phyloP scores from a whole-genome alignment of 2,113 vertebrate genomes.

The Psophia crepitans region DNA sequence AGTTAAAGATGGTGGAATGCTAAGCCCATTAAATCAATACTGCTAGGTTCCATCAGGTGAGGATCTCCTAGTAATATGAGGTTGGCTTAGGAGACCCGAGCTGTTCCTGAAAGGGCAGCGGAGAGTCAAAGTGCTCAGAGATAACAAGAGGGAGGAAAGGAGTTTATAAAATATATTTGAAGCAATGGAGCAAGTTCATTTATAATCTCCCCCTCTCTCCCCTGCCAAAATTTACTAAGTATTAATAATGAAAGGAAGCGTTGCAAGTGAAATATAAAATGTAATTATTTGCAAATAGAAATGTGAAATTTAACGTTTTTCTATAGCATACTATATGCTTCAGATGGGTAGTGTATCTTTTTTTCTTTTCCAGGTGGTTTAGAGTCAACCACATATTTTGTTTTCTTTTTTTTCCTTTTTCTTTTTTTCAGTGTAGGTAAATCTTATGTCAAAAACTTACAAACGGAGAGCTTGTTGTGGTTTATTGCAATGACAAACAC shows the following conservation, averaged over 20 bases:
- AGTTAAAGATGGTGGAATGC: background rate
- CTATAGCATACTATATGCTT: background rate
- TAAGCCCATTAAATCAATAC: background rate
- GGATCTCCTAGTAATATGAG: background rate
- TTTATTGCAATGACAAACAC: background rate
- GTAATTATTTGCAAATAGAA: background rate
- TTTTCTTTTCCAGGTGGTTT: background rate
- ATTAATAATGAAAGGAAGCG: background rate
- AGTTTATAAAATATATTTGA: background rate
- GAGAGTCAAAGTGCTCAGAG: background rate
- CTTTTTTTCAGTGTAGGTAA: too few species aligned
- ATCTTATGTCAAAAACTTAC: background rate
- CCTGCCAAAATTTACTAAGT: background rate
- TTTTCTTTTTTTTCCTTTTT: background rate
- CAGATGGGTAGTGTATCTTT: background rate
- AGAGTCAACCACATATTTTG: background rate
- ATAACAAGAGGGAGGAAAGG: background rate
- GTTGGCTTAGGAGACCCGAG: background rate
- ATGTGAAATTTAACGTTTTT: background rate
- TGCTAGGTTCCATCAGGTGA: background rate
- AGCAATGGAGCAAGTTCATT: background rate
- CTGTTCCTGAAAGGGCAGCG: background rate
- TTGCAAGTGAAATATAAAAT: background rate
- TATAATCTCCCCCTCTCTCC: background rate
- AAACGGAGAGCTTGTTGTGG: background rate